These are phyloP conservation scores for Anagyrus pseudococci DNA, from an alignment of 2,888 invertebrate species.

Conservation along the genomic window DNA sequence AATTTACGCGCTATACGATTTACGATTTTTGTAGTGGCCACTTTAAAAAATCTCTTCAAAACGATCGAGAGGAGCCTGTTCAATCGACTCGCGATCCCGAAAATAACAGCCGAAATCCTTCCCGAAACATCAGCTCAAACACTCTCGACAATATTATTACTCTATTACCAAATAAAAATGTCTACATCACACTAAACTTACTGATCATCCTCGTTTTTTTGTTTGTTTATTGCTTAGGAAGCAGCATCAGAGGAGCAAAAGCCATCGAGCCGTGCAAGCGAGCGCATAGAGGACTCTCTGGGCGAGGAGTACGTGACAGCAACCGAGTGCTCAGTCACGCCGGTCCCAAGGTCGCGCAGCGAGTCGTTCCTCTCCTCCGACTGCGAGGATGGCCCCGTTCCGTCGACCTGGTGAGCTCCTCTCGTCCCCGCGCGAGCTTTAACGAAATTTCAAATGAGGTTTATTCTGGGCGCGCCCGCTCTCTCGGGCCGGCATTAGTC, in stretches of 20 bases:
- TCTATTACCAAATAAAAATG: background rate
- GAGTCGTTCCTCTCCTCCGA: constrained; percentile 75
- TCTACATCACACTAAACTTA: too few relatives aligned
- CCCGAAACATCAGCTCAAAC: background rate
- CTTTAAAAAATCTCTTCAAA: constrained; percentile 16
- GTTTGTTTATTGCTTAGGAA: constrained; percentile 5
- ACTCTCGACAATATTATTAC: too few relatives aligned
- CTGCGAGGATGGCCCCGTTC: constrained; percentile 63
- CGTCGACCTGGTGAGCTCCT: constrained; percentile 38
- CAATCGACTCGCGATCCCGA: constrained; percentile 1
- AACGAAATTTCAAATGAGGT: constrained; percentile 25
- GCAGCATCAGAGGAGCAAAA: background rate
- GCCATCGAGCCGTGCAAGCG: constrained; percentile 8
- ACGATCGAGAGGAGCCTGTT: constrained; percentile 21
- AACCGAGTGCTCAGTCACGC: constrained; percentile 73
- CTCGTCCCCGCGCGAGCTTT: too few relatives aligned
- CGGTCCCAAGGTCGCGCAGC: constrained; percentile 65
- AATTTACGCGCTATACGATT: constrained; percentile 4
- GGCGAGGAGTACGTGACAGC: constrained; percentile 72
- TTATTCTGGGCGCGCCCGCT: constrained; percentile 27
- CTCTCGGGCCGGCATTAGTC: too few relatives aligned
- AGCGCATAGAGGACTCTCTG: constrained; percentile 63
- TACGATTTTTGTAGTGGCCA: constrained; percentile 22
- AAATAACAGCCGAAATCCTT: constrained; percentile 13
- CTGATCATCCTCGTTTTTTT: background rate